Percentiles rank a stretch among this genome's conserved stretches.
These are phyloP conservation scores for Coturnix japonica DNA, from an alignment of 2,113 vertebrate species.

Conservation along the genomic window DNA sequence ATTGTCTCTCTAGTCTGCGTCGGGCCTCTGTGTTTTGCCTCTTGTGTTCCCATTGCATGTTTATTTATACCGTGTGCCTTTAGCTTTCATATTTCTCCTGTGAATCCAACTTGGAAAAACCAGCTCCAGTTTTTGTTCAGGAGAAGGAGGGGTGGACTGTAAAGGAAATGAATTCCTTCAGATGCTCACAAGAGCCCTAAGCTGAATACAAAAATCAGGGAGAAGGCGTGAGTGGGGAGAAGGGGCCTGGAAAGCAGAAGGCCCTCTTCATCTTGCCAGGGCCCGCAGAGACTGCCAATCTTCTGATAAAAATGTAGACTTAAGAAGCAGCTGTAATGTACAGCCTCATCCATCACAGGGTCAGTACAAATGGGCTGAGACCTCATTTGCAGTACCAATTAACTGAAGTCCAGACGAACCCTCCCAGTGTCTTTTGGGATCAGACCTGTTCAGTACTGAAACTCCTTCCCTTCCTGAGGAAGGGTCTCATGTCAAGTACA, in stretches of 20 bases:
- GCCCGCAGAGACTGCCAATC: slow-evolving; percentile 41
- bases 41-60: slow-evolving; percentile 80
- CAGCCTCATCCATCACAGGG: background rate
- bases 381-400: slow-evolving; percentile 46
- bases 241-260: slow-evolving; percentile 20
- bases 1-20: slow-evolving; percentile 75
- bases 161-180: slow-evolving; percentile 72
- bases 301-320: slow-evolving; percentile 35
- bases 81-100: slow-evolving; percentile 83
- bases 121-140: slow-evolving; percentile 52
- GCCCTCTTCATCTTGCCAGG: background rate
- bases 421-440: background rate
- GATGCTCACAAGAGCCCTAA: slow-evolving; percentile 29
- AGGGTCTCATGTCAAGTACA: rapidly evolving
- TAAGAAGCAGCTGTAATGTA: background rate
- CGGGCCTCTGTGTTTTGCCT: slow-evolving; percentile 68
- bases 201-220: slow-evolving; percentile 63
- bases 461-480: background rate
- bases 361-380: slow-evolving; percentile 36
- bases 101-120: slow-evolving; percentile 75
- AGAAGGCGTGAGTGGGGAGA: background rate
- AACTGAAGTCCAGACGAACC: background rate
- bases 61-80: slow-evolving; percentile 80
- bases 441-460: rapidly evolving
- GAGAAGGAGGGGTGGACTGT: slow-evolving; percentile 46